These are phyloP conservation scores for Cerastis leucographa DNA, from an alignment of 2,888 invertebrate species.

Conservation along the genomic window DNA sequence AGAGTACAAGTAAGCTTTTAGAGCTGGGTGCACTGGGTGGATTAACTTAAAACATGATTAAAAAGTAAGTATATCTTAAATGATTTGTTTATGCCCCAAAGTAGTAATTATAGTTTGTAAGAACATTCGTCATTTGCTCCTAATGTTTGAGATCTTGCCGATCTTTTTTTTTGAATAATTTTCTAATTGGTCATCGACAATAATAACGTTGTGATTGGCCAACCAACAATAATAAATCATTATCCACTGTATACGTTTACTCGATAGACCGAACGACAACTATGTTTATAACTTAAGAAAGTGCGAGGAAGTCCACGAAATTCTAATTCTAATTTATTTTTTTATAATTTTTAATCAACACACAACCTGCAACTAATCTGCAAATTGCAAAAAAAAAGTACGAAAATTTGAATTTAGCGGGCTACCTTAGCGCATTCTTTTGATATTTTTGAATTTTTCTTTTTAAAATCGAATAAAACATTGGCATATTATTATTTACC, in stretches of 20 bases:
- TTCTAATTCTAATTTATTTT: too few species aligned
- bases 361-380: not conserved
- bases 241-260: not conserved
- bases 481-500: too few species aligned
- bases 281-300: too few species aligned
- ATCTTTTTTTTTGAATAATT: too few species aligned
- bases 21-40: too few species aligned
- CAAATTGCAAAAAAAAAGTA: not conserved
- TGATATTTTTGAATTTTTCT: too few species aligned
- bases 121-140: not conserved
- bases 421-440: not conserved
- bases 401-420: not conserved
- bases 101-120: not conserved
- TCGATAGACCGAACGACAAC: not conserved
- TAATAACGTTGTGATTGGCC: not conserved
- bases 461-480: too few species aligned
- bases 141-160: not conserved
- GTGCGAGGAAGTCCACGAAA: too few species aligned
- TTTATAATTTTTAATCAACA: not conserved
- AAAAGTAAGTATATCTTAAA: not conserved
- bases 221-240: not conserved
- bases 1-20: too few species aligned
- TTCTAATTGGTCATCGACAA: too few species aligned
- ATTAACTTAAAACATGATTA: too few species aligned
- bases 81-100: not conserved